Evolutionary conservation across 2,797 vertebrate species (phyloP).

Genomic region (Ciconia nigra): DNA sequence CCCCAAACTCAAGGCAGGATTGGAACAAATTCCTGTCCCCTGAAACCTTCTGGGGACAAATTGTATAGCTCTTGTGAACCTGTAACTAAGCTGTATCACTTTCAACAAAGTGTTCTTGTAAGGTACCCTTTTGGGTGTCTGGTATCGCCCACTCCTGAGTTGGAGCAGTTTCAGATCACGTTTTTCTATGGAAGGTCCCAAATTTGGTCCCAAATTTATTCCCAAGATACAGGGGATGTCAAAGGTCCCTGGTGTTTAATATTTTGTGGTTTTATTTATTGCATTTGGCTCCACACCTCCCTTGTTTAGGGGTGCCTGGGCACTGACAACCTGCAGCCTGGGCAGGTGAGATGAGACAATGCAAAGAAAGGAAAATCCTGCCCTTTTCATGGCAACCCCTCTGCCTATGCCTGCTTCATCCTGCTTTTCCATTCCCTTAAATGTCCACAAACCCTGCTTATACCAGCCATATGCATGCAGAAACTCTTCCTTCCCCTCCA

Average conservation of each 20-base stretch:
- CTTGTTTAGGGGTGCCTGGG: not conserved
- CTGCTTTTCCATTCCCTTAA: not conserved
- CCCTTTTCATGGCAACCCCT: not conserved
- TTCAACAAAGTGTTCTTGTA: not conserved
- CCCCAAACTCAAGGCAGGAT: not conserved
- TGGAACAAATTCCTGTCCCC: not conserved
- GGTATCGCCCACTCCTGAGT: not conserved
- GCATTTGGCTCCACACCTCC: not conserved
- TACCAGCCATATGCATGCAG: not conserved
- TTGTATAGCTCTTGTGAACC: not conserved
- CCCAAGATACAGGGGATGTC: accelerated
- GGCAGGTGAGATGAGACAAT: not conserved
- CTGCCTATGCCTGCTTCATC: not conserved
- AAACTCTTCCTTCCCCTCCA: slow-evolving; percentile 42
- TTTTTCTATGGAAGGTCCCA: not conserved
- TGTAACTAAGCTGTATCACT: not conserved
- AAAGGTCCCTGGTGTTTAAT: not conserved
- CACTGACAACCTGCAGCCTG: not conserved
- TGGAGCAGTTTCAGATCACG: not conserved
- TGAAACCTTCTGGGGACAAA: not conserved
- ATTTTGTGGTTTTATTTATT: not conserved
- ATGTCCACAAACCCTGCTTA: not conserved
- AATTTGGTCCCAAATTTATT: not conserved
- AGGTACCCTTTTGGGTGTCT: not conserved
- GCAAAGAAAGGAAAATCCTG: not conserved